Evolutionary conservation across 2,797 vertebrate genomes (phyloP).

Genomic region (Zenarchopterus dispar): DNA sequence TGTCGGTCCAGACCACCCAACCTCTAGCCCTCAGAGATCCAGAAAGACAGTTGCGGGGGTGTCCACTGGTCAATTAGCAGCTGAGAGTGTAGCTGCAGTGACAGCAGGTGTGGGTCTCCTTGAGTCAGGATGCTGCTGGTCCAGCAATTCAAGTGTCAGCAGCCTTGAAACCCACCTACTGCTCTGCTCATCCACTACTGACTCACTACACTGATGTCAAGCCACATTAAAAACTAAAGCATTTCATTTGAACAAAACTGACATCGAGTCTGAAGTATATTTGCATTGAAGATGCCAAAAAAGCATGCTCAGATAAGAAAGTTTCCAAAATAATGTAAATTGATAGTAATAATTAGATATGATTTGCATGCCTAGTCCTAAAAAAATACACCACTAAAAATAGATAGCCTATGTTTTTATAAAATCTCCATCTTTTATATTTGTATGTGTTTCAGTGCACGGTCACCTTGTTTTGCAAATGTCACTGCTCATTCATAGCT

Average conservation of each 20-base stretch:
- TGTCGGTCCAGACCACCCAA: neutral
- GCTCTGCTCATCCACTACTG: constrained; percentile 18
- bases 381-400: no score
- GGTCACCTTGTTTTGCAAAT: constrained; percentile 25
- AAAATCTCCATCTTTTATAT: neutral
- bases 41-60: constrained; percentile 40
- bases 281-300: no score
- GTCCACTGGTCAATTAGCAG: constrained; percentile 36
- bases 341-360: no score
- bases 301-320: no score
- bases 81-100: constrained; percentile 56
- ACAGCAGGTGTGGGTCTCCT: constrained; percentile 44
- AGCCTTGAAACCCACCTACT: constrained; percentile 37
- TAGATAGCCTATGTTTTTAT: neutral
- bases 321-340: neutral
- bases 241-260: constrained; percentile 4
- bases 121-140: constrained; percentile 56
- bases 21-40: constrained; percentile 10
- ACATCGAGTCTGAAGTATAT: neutral
- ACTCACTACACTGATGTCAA: constrained; percentile 14
- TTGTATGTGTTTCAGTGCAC: neutral
- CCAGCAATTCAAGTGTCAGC: constrained; percentile 53
- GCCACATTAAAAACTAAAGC: constrained; percentile 8
- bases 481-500: constrained; percentile 35
- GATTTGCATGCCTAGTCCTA: no score